Conservation (phyloP, 2,113 vertebrate genomes). For the Terrapene triunguis region DNA sequence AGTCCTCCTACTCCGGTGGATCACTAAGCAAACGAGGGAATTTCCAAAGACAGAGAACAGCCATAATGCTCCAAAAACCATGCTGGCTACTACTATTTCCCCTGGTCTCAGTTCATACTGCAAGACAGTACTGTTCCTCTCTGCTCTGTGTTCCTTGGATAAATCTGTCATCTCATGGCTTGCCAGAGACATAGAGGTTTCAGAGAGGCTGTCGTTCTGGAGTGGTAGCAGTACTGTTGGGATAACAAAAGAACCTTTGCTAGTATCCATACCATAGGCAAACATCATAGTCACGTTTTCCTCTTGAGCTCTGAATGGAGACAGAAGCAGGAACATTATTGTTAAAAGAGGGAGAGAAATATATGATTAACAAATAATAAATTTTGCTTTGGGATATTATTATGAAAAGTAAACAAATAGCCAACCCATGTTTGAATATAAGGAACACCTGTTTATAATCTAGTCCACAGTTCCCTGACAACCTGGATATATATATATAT, state of each 20-base stretch:
- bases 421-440: neutral
- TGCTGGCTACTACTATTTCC: conserved; percentile 82
- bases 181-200: conserved; percentile 53
- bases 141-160: conserved; percentile 10
- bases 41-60: conserved; percentile 91
- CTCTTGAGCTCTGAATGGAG: conserved; percentile 61
- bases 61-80: conserved; percentile 87
- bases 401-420: neutral
- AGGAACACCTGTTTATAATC: neutral
- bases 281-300: conserved; percentile 78
- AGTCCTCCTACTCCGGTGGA: conserved; percentile 92
- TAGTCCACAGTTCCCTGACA: neutral
- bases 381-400: neutral
- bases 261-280: conserved; percentile 73
- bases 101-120: conserved; percentile 68
- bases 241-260: conserved; percentile 65
- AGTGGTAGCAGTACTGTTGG: conserved; percentile 71
- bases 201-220: conserved; percentile 79
- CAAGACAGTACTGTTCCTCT: conserved; percentile 72
- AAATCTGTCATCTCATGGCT: conserved; percentile 9
- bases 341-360: neutral
- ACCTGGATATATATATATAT: no score
- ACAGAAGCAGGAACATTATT: conserved; percentile 44
- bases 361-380: neutral
- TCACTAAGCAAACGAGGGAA: conserved; percentile 90